These are phyloP conservation scores for Liodrosophila aerea DNA, from an alignment of 2,888 invertebrate species.

Conservation along the genomic window DNA sequence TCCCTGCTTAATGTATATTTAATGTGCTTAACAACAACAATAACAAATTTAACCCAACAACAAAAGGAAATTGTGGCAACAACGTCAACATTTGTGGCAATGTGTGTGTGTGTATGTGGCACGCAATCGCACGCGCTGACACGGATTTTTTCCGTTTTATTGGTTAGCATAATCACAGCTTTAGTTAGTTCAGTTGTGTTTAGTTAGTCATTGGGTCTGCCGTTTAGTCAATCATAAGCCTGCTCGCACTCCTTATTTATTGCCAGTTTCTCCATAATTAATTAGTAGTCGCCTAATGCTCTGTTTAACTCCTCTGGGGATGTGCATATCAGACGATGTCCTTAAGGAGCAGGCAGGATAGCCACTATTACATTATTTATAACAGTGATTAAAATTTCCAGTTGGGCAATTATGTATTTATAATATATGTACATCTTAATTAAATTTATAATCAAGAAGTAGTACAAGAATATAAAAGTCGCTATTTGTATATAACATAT, in stretches of 20 bases:
- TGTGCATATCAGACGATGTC: too few species aligned
- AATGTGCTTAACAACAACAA: constrained; percentile 49
- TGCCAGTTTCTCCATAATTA: constrained; percentile 45
- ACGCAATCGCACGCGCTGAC: constrained; percentile 62
- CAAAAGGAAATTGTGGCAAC: constrained; percentile 30
- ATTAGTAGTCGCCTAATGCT: constrained; percentile 30
- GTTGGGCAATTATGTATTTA: too few species aligned
- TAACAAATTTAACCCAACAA: constrained; percentile 22
- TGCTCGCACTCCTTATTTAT: neutral
- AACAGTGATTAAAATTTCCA: too few species aligned
- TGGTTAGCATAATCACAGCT: constrained; percentile 29
- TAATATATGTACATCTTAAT: too few species aligned
- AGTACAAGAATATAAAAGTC: too few species aligned
- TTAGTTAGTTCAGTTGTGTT: constrained; percentile 7
- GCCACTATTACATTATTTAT: too few species aligned
- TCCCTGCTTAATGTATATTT: constrained; percentile 69
- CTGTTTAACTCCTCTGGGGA: too few species aligned
- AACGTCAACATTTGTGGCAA: constrained; percentile 17
- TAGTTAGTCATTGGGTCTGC: constrained; percentile 28
- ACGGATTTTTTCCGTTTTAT: constrained; percentile 43
- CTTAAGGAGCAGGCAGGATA: too few species aligned
- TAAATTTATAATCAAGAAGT: too few species aligned
- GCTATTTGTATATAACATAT: too few species aligned
- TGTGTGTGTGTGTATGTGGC: constrained; percentile 27
- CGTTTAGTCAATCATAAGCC: constrained; percentile 54